phyloP scores from a whole-genome alignment of 2,113 vertebrate genomes.

The Dipodomys spectabilis region DNA sequence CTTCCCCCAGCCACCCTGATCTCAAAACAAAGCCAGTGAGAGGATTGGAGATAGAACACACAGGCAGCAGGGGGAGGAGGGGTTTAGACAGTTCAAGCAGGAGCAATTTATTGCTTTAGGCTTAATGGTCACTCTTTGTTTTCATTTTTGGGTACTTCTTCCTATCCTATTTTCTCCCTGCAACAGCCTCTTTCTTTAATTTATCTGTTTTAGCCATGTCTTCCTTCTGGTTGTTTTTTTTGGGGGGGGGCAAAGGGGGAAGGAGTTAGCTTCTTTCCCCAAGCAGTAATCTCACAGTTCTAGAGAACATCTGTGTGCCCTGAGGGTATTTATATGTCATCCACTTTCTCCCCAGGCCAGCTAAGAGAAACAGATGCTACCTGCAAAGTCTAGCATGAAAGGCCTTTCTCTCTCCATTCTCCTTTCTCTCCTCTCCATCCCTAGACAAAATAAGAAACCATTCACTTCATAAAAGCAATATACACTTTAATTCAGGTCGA shows the following conservation, averaged over 20 bases:
- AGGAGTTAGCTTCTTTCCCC: too few relatives aligned
- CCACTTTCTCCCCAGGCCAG: background rate
- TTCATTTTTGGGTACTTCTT: background rate
- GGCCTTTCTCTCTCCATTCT: background rate
- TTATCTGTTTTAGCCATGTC: background rate
- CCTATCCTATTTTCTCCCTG: background rate
- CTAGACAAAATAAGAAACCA: conserved; percentile 60
- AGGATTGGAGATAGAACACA: background rate
- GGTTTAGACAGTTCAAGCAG: accelerated
- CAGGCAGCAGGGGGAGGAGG: too few relatives aligned
- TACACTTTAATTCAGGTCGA: conserved; percentile 74
- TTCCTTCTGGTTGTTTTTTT: background rate
- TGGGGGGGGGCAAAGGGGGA: too few relatives aligned
- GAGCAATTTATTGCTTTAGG: background rate
- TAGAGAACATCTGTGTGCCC: conserved; percentile 25
- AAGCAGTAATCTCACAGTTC: background rate
- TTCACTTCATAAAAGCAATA: background rate
- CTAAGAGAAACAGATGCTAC: background rate
- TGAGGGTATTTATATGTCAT: background rate
- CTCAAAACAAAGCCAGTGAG: background rate
- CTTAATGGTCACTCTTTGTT: background rate
- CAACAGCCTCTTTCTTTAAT: background rate
- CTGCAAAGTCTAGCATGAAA: background rate
- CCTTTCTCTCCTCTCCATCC: background rate
- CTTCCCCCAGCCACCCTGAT: background rate